Evolutionary conservation across 2,888 invertebrate species (phyloP).

Genomic region (Rapana venosa): DNA sequence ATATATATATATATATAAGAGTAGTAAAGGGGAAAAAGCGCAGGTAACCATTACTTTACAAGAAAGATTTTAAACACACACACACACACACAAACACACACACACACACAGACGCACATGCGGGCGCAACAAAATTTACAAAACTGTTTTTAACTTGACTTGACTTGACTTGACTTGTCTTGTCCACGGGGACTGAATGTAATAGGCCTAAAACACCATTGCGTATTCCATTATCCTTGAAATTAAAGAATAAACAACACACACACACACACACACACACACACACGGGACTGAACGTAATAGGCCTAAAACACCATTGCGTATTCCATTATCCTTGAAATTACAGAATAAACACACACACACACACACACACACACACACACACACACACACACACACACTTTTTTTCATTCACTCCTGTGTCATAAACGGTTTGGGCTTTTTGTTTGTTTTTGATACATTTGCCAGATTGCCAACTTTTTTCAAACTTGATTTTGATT

Average conservation of each 20-base stretch:
- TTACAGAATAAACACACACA: background rate
- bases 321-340: no score
- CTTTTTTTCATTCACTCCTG: background rate
- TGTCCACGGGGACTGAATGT: background rate
- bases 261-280: slow-evolving; percentile 15
- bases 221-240: no score
- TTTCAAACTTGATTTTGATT: background rate
- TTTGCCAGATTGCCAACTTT: no score
- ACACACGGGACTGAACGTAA: background rate
- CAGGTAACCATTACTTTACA: no score
- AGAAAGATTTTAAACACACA: no score
- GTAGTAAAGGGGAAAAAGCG: no score
- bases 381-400: slow-evolving; percentile 20
- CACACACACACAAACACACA: no score
- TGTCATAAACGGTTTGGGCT: background rate
- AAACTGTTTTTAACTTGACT: background rate
- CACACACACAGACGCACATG: no score
- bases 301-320: no score
- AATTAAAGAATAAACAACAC: no score
- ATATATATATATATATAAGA: no score
- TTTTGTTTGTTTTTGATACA: background rate
- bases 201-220: background rate
- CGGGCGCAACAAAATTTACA: background rate
- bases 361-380: slow-evolving; percentile 18
- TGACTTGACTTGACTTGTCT: background rate